phyloP scores from a whole-genome alignment of 2,113 vertebrate genomes.

The Scomber scombrus region DNA sequence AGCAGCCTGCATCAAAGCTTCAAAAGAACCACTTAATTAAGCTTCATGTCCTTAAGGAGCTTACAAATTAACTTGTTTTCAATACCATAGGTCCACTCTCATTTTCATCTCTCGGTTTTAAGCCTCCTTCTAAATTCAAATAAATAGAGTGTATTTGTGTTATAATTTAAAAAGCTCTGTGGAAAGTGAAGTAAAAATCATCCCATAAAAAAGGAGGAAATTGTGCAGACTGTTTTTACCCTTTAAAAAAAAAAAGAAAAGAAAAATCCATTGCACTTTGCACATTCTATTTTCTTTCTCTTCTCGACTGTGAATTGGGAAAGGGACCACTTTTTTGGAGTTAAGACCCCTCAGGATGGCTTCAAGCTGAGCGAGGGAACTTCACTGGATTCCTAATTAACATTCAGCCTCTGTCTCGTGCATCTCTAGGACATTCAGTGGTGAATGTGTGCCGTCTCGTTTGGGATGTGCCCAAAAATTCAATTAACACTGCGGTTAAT shows the following conservation, averaged over 20 bases:
- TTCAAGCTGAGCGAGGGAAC: constrained; percentile 77
- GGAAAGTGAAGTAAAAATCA: constrained; percentile 36
- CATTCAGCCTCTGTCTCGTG: constrained; percentile 78
- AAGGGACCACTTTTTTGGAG: constrained; percentile 66
- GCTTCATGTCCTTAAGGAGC: constrained; percentile 75
- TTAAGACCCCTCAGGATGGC: constrained; percentile 79
- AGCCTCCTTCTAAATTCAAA: constrained; percentile 41
- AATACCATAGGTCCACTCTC: constrained; percentile 55
- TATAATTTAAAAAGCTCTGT: constrained; percentile 41
- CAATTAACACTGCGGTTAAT: constrained; percentile 74
- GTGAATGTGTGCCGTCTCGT: constrained; percentile 57
- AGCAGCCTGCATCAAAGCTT: constrained; percentile 73
- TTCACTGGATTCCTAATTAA: constrained; percentile 82
- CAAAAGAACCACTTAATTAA: constrained; percentile 78
- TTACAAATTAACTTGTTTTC: constrained; percentile 78
- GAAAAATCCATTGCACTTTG: constrained; percentile 27
- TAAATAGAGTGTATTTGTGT: constrained; percentile 32
- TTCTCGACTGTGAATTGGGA: constrained; percentile 44
- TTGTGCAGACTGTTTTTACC: background rate
- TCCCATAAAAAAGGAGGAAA: constrained; percentile 22
- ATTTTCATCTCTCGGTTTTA: constrained; percentile 56
- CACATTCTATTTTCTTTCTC: constrained; percentile 49
- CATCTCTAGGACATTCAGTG: constrained; percentile 69
- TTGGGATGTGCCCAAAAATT: constrained; percentile 64
- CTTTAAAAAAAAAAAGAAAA: background rate